phyloP scores from a whole-genome alignment of 2,888 invertebrate species.

The Achlya flavicornis region DNA sequence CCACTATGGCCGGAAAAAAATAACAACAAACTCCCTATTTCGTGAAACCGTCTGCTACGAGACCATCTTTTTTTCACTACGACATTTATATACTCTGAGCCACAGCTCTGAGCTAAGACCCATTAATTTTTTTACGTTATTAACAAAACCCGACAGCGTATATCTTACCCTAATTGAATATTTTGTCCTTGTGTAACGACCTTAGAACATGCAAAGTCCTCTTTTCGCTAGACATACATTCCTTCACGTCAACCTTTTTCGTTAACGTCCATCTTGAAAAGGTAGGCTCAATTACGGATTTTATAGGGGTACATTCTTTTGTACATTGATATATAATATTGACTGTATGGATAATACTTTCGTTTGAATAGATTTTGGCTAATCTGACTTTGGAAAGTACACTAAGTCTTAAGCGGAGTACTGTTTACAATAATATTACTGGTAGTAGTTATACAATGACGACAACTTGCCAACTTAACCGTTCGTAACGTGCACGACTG shows the following conservation, averaged over 20 bases:
- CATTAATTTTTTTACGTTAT: neutral
- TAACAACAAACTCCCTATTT: too few species aligned
- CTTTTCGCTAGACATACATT: constrained; percentile 49
- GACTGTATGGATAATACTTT: neutral
- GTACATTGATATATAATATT: neutral
- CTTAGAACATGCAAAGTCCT: constrained; percentile 48
- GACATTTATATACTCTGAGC: too few species aligned
- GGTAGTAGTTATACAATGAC: neutral
- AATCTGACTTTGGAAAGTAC: too few species aligned
- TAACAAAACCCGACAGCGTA: neutral
- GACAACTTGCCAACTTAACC: too few species aligned
- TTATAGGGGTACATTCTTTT: constrained; percentile 2
- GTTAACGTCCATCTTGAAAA: constrained; percentile 40
- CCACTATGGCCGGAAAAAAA: too few species aligned
- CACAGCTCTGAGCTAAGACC: too few species aligned
- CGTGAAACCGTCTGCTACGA: too few species aligned
- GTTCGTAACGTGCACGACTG: neutral
- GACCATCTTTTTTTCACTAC: neutral
- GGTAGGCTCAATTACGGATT: constrained; percentile 16
- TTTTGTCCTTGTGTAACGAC: constrained; percentile 40
- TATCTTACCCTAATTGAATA: constrained; percentile 38
- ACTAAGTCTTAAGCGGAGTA: neutral
- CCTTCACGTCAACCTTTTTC: constrained; percentile 53
- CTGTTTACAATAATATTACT: neutral
- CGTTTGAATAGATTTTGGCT: too few species aligned